Conservation (phyloP, 2,888 invertebrate species). For the Callosobruchus maculatus region DNA sequence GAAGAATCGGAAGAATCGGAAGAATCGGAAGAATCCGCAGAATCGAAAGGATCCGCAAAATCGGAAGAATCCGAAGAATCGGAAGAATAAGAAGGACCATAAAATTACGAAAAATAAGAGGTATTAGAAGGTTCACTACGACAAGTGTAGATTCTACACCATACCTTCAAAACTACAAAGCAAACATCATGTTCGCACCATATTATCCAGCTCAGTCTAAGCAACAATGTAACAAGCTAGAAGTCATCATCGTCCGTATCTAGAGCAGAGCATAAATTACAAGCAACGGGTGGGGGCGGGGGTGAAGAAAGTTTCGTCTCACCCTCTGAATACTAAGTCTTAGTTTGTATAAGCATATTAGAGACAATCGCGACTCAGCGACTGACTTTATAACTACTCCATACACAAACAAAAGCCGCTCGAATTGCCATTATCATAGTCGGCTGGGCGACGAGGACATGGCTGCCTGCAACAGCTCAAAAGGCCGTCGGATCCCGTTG, state of each 20-base stretch:
- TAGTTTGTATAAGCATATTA: conserved; percentile 47
- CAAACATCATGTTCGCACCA: too few relatives aligned
- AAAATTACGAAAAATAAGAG: too few relatives aligned
- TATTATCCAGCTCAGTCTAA: too few relatives aligned
- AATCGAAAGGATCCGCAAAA: too few relatives aligned
- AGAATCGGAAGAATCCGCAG: too few relatives aligned
- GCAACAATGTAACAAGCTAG: too few relatives aligned
- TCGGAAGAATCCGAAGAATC: too few relatives aligned
- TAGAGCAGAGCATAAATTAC: not conserved
- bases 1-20: too few relatives aligned
- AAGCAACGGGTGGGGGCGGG: not conserved
- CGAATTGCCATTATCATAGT: conserved; percentile 3
- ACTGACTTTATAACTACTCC: conserved; percentile 41
- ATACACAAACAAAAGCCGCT: conserved; percentile 9
- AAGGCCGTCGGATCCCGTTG: not conserved
- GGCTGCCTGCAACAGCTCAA: not conserved
- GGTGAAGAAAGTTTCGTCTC: conserved; percentile 28
- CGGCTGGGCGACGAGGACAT: not conserved
- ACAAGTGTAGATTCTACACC: too few relatives aligned
- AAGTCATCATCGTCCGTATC: not conserved
- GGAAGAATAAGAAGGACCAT: too few relatives aligned
- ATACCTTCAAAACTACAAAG: too few relatives aligned
- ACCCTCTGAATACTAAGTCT: conserved; percentile 43
- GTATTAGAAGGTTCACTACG: too few relatives aligned
- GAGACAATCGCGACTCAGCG: conserved; percentile 37